Conservation (phyloP, 2,797 vertebrate species). For the Mormyrus proboscirostris region DNA sequence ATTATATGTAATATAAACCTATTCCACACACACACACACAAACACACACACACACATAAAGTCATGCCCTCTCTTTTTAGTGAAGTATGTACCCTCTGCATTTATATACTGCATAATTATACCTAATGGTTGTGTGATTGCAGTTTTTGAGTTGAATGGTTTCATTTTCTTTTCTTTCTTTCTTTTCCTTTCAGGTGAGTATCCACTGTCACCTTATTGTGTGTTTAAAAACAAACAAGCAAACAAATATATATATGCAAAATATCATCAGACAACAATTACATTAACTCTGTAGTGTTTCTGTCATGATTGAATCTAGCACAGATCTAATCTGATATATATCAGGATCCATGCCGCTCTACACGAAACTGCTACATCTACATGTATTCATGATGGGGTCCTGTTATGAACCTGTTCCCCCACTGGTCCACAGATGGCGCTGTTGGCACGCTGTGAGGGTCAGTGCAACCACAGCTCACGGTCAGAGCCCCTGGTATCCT, state of each 20-base stretch:
- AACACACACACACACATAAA: too few relatives aligned
- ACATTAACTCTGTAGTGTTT: neutral
- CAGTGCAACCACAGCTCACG: constrained; percentile 87
- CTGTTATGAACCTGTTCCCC: neutral
- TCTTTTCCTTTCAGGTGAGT: neutral
- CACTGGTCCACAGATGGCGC: constrained; percentile 74
- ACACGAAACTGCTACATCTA: too few relatives aligned
- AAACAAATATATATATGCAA: neutral
- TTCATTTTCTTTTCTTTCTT: neutral
- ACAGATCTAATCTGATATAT: neutral
- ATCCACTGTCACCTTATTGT: neutral
- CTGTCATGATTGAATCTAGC: neutral
- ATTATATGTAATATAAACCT: too few relatives aligned
- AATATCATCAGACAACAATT: neutral
- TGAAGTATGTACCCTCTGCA: neutral
- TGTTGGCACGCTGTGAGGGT: constrained; percentile 90
- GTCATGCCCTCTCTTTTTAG: too few relatives aligned
- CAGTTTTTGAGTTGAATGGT: neutral
- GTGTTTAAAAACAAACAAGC: neutral
- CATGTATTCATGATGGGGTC: neutral
- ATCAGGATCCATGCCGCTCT: neutral
- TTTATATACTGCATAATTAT: neutral
- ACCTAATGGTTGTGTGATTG: neutral
- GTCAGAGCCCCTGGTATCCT: constrained; percentile 90
- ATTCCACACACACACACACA: too few relatives aligned